A percentile compares a stretch with the other conserved stretches of the same genome.
Conservation (phyloP, 35 echinoderm and acorn worm genomes). For the Patiria miniata region DNA sequence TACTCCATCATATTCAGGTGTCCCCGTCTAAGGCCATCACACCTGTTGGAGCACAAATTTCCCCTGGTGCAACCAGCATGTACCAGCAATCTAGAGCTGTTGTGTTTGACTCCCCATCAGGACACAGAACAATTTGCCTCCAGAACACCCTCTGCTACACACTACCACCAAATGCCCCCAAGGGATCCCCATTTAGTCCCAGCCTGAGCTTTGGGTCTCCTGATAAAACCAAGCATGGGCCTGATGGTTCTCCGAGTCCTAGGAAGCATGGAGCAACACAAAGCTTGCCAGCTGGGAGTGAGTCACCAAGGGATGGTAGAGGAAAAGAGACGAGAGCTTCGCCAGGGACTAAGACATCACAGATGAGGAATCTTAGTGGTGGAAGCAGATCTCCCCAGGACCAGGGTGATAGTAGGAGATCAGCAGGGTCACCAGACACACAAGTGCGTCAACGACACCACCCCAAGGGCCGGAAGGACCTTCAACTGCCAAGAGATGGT, state of each 20-base stretch:
- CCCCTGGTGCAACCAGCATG: background rate
- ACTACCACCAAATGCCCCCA: background rate
- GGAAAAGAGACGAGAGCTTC: background rate
- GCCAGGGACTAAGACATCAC: background rate
- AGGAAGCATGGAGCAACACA: too few species aligned
- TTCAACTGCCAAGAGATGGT: background rate
- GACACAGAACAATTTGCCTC: background rate
- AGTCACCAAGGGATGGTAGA: background rate
- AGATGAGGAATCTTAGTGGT: background rate
- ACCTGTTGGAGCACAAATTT: too few species aligned
- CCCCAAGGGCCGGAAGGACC: background rate
- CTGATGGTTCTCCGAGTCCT: too few species aligned
- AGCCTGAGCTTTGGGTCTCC: too few species aligned
- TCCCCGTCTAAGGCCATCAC: too few species aligned
- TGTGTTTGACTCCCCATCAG: constrained; percentile 2
- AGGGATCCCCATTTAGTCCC: background rate
- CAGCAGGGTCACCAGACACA: background rate
- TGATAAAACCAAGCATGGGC: too few species aligned
- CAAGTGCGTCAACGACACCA: background rate
- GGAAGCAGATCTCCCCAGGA: background rate
- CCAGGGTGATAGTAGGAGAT: background rate
- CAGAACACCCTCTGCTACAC: background rate
- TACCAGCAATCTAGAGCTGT: constrained; percentile 2
- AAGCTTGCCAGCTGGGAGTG: background rate
- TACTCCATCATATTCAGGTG: too few species aligned